Base-by-base conservation (phyloP, 2,797 vertebrate species). In the Pseudochaenichthys georgianus region DNA sequence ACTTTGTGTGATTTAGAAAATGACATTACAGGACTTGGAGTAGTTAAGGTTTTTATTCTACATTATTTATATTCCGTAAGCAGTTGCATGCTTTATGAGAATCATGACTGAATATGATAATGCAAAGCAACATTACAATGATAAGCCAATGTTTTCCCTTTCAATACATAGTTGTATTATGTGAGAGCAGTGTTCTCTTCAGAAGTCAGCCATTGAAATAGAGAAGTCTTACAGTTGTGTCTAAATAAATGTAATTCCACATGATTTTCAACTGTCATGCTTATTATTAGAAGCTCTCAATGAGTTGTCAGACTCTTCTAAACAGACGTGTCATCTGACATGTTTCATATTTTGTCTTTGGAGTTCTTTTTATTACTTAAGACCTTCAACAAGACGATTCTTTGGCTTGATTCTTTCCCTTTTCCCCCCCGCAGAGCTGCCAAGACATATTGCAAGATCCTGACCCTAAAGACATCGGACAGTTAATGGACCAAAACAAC, bases 191-290 rank as follows among this genome's bases (percentile, higher is more conserved):
- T 38, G 43, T 46, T 71, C 61, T 79, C 64, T 64, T 79, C 68
- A 70, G 69, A 74, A 47, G 69, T 46, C 43, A 60, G 50, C 2
- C 52, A 23, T 38, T 64, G 51, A 77, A 80, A 82, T 55, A 72
- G 70, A 80, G 66, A 73, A 3, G 4, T 83, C 67, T 75, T 55
- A 16, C 31, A 51, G 41, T 73, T 17, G 55, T 47, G 51, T 84
- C 80, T 87, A 85, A 90, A 87, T 87, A 79, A 83, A 88, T 77
- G 71, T 78, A 64, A 58, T 81, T 81, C 77, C 77, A 82, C 60
- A 70, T 73, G 47, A 77, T 65, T 81, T 67, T 84, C 80, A 66
- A 53, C 62, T 68, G 77, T 63, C 23, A 21, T 41, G 45, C 48
- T 54, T 84, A 87, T 85, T 80, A 83, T 66, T 82, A 89, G 84